Conservation (phyloP, 2,888 invertebrate species). For the Apodemia hepburni region DNA sequence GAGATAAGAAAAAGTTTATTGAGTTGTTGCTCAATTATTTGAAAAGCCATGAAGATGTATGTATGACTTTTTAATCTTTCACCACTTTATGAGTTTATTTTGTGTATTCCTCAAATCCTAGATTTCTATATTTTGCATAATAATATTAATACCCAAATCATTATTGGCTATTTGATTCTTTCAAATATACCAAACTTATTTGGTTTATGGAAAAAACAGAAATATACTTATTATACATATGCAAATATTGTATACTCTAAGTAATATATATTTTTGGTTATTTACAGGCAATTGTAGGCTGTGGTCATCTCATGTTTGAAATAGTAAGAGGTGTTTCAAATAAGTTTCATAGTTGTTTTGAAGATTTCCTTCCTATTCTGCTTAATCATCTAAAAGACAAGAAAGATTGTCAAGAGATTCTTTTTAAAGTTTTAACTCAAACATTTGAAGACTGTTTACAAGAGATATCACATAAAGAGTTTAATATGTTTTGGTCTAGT, state of each 20-base stretch:
- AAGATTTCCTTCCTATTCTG: slow-evolving; percentile 84
- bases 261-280: background rate
- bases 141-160: no score
- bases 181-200: no score
- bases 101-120: no score
- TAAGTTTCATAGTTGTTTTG: slow-evolving; percentile 92
- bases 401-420: slow-evolving; percentile 69
- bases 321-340: slow-evolving; percentile 90
- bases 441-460: slow-evolving; percentile 82
- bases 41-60: slow-evolving; percentile 84
- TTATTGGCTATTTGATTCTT: no score
- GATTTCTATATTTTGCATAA: no score
- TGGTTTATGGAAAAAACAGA: no score
- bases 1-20: slow-evolving; percentile 88
- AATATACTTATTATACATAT: no score
- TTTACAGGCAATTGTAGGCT: slow-evolving; percentile 86
- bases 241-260: background rate
- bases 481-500: slow-evolving; percentile 83
- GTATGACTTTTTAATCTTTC: slow-evolving; percentile 42
- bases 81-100: background rate
- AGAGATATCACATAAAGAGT: slow-evolving; percentile 82
- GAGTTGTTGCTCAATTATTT: slow-evolving; percentile 84
- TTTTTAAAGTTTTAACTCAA: slow-evolving; percentile 84
- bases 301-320: slow-evolving; percentile 94
- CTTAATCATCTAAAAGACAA: slow-evolving; percentile 81